Percentiles rank a stretch among this genome's conserved stretches.
phyloP scores from a whole-genome alignment of 2,797 vertebrate species.

The Poecilia wingei region DNA sequence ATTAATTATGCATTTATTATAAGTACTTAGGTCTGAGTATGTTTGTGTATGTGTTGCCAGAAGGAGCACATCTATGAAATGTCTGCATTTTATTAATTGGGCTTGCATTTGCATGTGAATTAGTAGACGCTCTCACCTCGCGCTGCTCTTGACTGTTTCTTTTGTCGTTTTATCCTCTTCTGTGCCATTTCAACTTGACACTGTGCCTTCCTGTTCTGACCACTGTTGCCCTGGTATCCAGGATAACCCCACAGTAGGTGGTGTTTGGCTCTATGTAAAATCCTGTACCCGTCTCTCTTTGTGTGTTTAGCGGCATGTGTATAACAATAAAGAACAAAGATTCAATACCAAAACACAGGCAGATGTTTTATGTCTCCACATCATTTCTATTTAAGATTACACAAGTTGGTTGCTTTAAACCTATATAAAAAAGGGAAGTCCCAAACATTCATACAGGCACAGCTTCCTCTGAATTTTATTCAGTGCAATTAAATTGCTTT shows the following conservation, averaged over 20 bases:
- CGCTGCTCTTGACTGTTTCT: constrained; percentile 52
- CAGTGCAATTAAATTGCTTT: background rate
- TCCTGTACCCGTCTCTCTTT: constrained; percentile 53
- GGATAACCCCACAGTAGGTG: constrained; percentile 73
- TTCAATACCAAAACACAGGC: constrained; percentile 34
- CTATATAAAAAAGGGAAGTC: background rate
- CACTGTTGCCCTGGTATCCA: constrained; percentile 83
- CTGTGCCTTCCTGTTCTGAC: constrained; percentile 81
- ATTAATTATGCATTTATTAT: constrained; percentile 58
- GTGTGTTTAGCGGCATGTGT: constrained; percentile 80
- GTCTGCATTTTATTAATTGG: constrained; percentile 50
- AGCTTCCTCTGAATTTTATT: background rate
- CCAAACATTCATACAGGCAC: background rate
- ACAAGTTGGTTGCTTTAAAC: background rate
- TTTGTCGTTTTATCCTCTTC: constrained; percentile 41
- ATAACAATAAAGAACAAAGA: constrained; percentile 78
- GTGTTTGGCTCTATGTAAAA: constrained; percentile 72
- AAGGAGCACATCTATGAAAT: constrained; percentile 57
- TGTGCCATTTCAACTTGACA: constrained; percentile 79
- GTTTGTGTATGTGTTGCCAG: constrained; percentile 34
- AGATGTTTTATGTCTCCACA: background rate
- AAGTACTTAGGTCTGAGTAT: constrained; percentile 32
- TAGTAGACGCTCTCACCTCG: constrained; percentile 39
- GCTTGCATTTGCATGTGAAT: constrained; percentile 70
- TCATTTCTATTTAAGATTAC: background rate